Percentiles rank a stretch among this genome's conserved stretches.
These are phyloP conservation scores for Phengaris alcon DNA, from an alignment of 2,888 invertebrate species.

Conservation along the genomic window DNA sequence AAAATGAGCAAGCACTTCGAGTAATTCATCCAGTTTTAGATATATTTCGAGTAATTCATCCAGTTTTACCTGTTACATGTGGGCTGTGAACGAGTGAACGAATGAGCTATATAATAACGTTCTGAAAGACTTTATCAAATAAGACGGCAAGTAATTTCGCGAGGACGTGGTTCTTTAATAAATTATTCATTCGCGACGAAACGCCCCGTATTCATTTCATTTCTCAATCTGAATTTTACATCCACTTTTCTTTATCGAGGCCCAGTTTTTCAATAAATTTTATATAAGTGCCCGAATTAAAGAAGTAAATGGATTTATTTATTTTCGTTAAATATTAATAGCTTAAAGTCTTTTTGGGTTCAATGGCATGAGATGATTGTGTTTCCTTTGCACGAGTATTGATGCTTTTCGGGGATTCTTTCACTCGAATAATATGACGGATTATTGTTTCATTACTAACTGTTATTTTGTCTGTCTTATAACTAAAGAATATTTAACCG, in stretches of 20 bases:
- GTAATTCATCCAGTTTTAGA: not conserved
- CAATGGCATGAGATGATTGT: slow-evolving; percentile 9
- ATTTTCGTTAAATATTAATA: slow-evolving; percentile 35
- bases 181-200: slow-evolving; percentile 79
- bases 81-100: slow-evolving; percentile 15
- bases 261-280: slow-evolving; percentile 72
- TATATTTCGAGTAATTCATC: not conserved
- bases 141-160: slow-evolving; percentile 75
- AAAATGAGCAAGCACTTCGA: not conserved
- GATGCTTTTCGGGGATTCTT: not conserved
- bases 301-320: slow-evolving; percentile 42
- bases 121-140: slow-evolving; percentile 54
- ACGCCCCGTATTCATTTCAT: slow-evolving; percentile 78
- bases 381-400: not conserved
- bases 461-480: no score
- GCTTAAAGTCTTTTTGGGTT: not conserved
- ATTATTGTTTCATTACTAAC: no score
- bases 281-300: slow-evolving; percentile 73
- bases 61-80: slow-evolving; percentile 3
- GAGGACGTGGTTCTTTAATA: slow-evolving; percentile 75
- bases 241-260: slow-evolving; percentile 68
- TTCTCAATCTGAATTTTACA: slow-evolving; percentile 75
- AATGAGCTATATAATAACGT: slow-evolving; percentile 21
- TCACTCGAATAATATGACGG: no score
- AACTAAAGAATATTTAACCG: no score